phyloP scores from a whole-genome alignment of 92 coral and sea anemone species.

The Umimayanthus chanpuru region DNA sequence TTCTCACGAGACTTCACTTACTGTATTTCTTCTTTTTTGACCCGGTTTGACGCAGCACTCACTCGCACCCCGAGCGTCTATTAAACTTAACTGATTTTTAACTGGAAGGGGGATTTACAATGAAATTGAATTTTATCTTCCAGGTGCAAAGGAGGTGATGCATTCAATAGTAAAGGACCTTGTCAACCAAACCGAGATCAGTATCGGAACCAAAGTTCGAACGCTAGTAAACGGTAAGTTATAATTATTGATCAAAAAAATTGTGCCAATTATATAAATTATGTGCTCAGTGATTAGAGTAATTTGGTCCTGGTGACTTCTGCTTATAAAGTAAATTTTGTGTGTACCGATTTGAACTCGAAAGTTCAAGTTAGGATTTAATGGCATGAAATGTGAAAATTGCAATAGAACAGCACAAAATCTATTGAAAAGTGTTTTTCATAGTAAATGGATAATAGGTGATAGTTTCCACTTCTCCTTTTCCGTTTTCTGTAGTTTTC shows the following conservation, averaged over 20 bases:
- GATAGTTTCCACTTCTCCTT: no score
- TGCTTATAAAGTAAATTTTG: neutral
- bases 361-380: neutral
- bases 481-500: no score
- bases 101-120: neutral
- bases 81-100: no score
- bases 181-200: slow-evolving; percentile 55
- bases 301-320: no score
- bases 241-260: neutral
- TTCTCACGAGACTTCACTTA: no score
- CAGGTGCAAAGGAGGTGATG: slow-evolving; percentile 90
- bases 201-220: slow-evolving; percentile 50
- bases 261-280: neutral
- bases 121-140: neutral
- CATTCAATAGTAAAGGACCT: slow-evolving; percentile 71
- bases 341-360: neutral
- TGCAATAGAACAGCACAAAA: neutral
- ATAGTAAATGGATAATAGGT: no score
- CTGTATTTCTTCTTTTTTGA: no score
- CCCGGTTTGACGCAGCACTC: no score
- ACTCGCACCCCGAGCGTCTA: neutral
- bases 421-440: no score
- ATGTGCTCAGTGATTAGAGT: no score
- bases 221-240: slow-evolving; percentile 42
- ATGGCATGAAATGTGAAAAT: neutral